These are phyloP conservation scores for Hemiscyllium ocellatum DNA, from an alignment of 2,113 vertebrate species.

Conservation along the genomic window DNA sequence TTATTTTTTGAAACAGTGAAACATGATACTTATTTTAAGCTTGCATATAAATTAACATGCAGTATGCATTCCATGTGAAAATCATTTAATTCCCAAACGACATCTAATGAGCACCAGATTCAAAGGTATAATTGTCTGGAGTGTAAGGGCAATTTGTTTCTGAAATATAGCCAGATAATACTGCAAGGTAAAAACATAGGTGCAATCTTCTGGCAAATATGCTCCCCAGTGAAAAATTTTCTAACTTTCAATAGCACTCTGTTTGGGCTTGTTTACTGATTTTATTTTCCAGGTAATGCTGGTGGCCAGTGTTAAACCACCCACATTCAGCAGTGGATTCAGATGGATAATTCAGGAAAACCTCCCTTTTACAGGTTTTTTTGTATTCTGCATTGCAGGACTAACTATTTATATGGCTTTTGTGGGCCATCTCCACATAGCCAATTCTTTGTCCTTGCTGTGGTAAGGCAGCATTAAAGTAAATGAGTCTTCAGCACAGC, in stretches of 20 bases:
- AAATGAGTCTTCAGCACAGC: background rate
- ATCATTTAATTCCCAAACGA: background rate
- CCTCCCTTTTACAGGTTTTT: background rate
- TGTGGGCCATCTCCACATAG: background rate
- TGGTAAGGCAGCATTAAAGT: background rate
- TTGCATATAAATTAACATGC: background rate
- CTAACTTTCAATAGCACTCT: conserved; percentile 15
- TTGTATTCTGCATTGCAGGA: conserved; percentile 7
- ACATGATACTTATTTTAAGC: background rate
- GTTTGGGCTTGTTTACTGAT: conserved; percentile 9
- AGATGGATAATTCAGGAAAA: conserved; percentile 20
- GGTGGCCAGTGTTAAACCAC: background rate
- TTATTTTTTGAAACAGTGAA: background rate
- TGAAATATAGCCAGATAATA: conserved; percentile 23
- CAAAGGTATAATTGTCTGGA: conserved; percentile 15
- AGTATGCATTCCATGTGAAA: background rate
- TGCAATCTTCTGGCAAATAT: conserved; percentile 10
- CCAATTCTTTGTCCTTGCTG: background rate
- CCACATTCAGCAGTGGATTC: conserved; percentile 11
- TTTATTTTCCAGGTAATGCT: background rate
- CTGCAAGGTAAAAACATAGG: background rate
- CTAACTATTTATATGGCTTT: background rate
- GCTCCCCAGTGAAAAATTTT: background rate
- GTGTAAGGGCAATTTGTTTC: conserved; percentile 1
- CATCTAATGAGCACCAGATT: background rate